Evolutionary conservation across 2,888 invertebrate genomes (phyloP).

Genomic region (Limnephilus marmoratus): DNA sequence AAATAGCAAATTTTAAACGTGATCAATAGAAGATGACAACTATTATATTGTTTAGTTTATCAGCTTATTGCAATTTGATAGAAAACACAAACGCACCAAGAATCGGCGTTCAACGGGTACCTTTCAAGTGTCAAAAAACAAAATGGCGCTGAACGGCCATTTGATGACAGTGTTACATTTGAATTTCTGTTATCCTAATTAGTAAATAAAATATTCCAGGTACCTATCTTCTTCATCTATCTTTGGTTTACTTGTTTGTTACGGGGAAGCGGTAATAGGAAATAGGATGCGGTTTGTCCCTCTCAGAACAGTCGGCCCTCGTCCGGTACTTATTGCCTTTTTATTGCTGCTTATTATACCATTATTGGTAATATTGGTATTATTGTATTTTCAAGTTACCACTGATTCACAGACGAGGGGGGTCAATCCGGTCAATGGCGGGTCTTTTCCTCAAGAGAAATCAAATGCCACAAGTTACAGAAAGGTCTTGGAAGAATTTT

Average conservation of each 20-base stretch:
- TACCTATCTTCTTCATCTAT: neutral
- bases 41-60: too few species aligned
- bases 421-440: neutral
- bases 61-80: too few species aligned
- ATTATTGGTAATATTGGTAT: neutral
- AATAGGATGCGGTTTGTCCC: slow-evolving; percentile 22
- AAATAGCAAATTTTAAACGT: too few species aligned
- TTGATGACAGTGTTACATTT: too few species aligned
- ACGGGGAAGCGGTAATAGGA: neutral
- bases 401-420: neutral
- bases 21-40: too few species aligned
- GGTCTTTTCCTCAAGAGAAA: neutral
- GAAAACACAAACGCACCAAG: too few species aligned
- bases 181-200: neutral
- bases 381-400: neutral
- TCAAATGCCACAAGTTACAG: neutral
- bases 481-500: neutral
- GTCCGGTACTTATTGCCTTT: slow-evolving; percentile 23
- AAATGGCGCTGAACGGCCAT: too few species aligned
- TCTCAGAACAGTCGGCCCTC: neutral
- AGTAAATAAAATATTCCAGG: neutral
- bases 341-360: slow-evolving; percentile 20
- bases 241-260: neutral
- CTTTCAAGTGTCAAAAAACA: too few species aligned
- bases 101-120: too few species aligned